Conservation (phyloP, 2,888 invertebrate genomes). For the Meteorus cinctellus region DNA sequence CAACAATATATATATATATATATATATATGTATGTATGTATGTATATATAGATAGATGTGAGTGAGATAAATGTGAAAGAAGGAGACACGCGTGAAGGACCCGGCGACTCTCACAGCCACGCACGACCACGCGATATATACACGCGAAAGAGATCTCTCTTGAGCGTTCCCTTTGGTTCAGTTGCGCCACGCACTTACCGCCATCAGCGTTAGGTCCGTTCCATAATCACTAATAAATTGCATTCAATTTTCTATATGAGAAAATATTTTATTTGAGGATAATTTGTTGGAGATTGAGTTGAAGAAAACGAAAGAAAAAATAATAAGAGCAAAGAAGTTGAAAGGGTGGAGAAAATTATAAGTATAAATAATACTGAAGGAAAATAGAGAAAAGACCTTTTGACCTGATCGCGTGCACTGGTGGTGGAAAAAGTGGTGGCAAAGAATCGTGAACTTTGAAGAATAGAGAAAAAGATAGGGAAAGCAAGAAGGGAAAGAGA, state of each 20-base stretch:
- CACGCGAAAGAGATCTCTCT: slow-evolving; percentile 39
- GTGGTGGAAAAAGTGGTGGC: slow-evolving; percentile 37
- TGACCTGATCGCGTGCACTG: slow-evolving; percentile 44
- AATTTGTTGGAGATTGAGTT: not conserved
- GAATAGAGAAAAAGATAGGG: slow-evolving; percentile 1
- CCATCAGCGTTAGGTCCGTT: slow-evolving; percentile 5
- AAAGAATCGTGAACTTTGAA: slow-evolving; percentile 37
- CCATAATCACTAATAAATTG: not conserved
- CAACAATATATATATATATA: not conserved
- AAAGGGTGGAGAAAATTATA: slow-evolving; percentile 25
- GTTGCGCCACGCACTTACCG: slow-evolving; percentile 39
- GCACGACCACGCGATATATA: slow-evolving; percentile 42
- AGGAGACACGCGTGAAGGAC: slow-evolving; percentile 35
- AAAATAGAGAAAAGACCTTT: slow-evolving; percentile 26
- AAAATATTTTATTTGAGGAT: too few relatives aligned
- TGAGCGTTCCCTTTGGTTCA: slow-evolving; percentile 34
- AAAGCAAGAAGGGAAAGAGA: not conserved
- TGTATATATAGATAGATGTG: not conserved
- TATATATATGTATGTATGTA: not conserved
- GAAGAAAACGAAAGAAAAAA: not conserved
- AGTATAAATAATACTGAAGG: slow-evolving; percentile 34
- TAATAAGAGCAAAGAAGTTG: not conserved
- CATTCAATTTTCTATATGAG: not conserved
- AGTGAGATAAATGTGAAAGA: slow-evolving; percentile 18
- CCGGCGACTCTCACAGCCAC: slow-evolving; percentile 26